These are phyloP conservation scores for Pteronura brasiliensis DNA, from an alignment of 2,113 vertebrate genomes.

Conservation along the genomic window DNA sequence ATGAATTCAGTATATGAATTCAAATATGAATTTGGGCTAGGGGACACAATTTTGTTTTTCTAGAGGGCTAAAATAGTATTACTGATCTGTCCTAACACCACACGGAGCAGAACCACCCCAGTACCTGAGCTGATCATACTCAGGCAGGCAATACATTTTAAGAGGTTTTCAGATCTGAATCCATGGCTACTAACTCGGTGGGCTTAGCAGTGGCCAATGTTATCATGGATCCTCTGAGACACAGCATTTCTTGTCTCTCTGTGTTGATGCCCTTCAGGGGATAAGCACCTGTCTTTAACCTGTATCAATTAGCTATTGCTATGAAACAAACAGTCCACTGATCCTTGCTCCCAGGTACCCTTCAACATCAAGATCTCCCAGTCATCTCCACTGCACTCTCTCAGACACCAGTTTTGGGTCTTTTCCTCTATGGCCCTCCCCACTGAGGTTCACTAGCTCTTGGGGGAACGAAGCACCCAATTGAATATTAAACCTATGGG, in stretches of 20 bases:
- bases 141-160: not conserved
- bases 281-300: not conserved
- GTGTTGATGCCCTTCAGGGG: not conserved
- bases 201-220: not conserved
- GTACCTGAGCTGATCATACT: not conserved
- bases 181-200: not conserved
- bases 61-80: not conserved
- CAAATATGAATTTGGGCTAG: not conserved
- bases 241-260: not conserved
- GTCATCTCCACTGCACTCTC: not conserved
- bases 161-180: not conserved
- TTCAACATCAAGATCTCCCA: not conserved
- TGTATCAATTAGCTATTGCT: not conserved
- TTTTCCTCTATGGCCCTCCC: not conserved
- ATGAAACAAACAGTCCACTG: not conserved
- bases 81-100: not conserved
- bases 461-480: not conserved
- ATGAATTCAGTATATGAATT: no score
- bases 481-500: not conserved
- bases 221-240: not conserved
- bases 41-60: not conserved
- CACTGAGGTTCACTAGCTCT: not conserved
- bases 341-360: not conserved
- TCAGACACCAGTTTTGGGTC: not conserved
- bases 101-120: not conserved